Evolutionary conservation across 2,797 vertebrate genomes (phyloP), one percentile per base, ranked within the genome.

Genomic region (Malacoctenus gilli): DNA sequence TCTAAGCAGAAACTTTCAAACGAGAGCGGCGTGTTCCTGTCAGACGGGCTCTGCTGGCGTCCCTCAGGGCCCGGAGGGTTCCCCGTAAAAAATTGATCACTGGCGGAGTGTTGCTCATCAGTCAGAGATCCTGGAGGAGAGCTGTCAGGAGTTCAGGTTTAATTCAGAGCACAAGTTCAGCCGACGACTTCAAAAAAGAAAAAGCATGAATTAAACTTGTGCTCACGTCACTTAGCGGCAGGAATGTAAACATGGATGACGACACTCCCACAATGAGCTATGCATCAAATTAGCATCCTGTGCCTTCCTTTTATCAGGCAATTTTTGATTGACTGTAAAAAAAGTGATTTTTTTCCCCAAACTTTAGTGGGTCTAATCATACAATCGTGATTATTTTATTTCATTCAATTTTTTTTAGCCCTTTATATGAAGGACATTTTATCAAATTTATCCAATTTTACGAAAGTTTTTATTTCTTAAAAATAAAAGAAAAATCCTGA

Each of bases 1-100:
- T 67, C 31, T 38, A 44, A 68, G 52, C 55, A 54, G 44, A 66
- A 63, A 71, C 22, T 35, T 67, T 58, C 8, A 50, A 39, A 54
- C 8, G 18, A 16, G 44, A 44, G 16, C 39, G 39, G 20, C 14
- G 32, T 14, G 13, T 54, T 55, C 75, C 28, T 62, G 1, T 69
- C 41, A 38, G 38, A 48, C 10, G 3, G 41, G 23, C 18, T 23
- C 15, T 25, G 56, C 34, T 39, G 11, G 36, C 8, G 1, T 54
- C 35, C 20, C 21, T 12, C 22, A 57, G 28, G 28, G 23, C 59
- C 23, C 43, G 36, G 39, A 15, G 4, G n/a, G 20, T 50, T 22
- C 53, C 39, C 40, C 60, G 48, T 52, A 35, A 62, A 69, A 55
- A n/a, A 34, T 21, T 25, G 0, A 71, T 73, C 37, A 58, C 40